phyloP scores from a whole-genome alignment of 1,140 invertebrate species.

The Bathynomus jamesi region DNA sequence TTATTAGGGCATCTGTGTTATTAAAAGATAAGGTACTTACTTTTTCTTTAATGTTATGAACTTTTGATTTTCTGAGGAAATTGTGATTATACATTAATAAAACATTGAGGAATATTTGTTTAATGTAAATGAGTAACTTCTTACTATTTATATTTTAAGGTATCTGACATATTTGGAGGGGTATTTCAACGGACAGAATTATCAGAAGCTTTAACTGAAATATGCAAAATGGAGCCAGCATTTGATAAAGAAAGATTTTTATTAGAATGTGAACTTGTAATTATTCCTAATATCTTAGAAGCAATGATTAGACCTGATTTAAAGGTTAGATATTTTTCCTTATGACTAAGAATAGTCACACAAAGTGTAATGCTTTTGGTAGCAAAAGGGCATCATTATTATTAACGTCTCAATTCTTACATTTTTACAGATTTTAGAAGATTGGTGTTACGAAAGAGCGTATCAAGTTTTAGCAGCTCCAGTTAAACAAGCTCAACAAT shows the following conservation, averaged over 20 bases:
- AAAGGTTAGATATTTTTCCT: conserved; percentile 45
- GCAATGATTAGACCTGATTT: conserved; percentile 82
- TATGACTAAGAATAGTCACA: neutral
- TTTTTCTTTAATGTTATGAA: too few relatives aligned
- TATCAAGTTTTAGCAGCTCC: conserved; percentile 84
- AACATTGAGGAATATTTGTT: too few relatives aligned
- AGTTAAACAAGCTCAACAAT: conserved; percentile 69
- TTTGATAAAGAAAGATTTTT: conserved; percentile 90
- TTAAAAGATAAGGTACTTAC: conserved; percentile 84
- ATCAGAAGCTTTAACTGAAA: conserved; percentile 96
- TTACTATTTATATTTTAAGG: conserved; percentile 51
- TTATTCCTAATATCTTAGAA: conserved; percentile 98
- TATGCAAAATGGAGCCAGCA: conserved; percentile 90
- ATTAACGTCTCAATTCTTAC: neutral
- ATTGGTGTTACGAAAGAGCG: conserved; percentile 98
- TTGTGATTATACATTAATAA: too few relatives aligned
- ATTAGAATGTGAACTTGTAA: conserved; percentile 85
- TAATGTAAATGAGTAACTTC: too few relatives aligned
- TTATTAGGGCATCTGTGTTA: conserved; percentile 79
- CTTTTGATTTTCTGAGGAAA: too few relatives aligned
- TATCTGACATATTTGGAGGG: conserved; percentile 72
- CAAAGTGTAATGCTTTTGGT: neutral
- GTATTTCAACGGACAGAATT: conserved; percentile 93
- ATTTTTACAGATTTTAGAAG: conserved; percentile 71
- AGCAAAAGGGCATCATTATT: neutral